Evolutionary conservation across 2,797 vertebrate genomes (phyloP), one percentile per base, ranked within the genome.

Genomic region (Pipistrellus pipistrellus): DNA sequence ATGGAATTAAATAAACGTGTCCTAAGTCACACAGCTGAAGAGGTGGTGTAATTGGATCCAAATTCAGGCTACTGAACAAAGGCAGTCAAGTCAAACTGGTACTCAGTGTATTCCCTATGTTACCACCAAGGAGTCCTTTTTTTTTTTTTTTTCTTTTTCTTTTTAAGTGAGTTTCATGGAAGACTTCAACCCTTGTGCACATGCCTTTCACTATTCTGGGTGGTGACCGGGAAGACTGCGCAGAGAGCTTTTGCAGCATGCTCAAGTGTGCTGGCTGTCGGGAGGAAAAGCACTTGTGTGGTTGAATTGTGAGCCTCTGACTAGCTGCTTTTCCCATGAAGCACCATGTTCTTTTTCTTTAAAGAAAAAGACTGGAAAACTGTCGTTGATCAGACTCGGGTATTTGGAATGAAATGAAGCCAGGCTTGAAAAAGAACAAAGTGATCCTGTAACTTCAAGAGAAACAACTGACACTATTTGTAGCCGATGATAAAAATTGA

Each of bases 381-480:
- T 51, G 53, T 48, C 38, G 6, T 90, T 85, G 81, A 75, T 93
- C 46, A 85, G 35, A 82, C 69, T 76, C 25, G 32, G 51, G 27
- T 41, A 57, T 81, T 85, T 55, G 41, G 72, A 86, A 53, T 80
- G 13, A 92, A 85, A 93, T 23, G 38, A 93, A 72, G 64, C 25
- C 38, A 92, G 23, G 77, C 71, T 48, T 72, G 4, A 46, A 84
- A 77, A 85, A 66, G 44, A 73, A 69, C 6, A 30, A 86, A 86
- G 23, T 84, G 18, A 72, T 18, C 25, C 44, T 92, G 2, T 75
- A 83, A 59, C 15, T 66, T 78, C 48, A 75, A 66, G 73, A 30
- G 88, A 80, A 85, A 84, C 15, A 35, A 55, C 15, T 82, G 53
- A 55, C 7, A 14, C 2, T 59, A 62, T 78, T 83, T 89, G 11